Base-by-base conservation (phyloP, 2,113 vertebrate species). In the Clarias macrocephalus region DNA sequence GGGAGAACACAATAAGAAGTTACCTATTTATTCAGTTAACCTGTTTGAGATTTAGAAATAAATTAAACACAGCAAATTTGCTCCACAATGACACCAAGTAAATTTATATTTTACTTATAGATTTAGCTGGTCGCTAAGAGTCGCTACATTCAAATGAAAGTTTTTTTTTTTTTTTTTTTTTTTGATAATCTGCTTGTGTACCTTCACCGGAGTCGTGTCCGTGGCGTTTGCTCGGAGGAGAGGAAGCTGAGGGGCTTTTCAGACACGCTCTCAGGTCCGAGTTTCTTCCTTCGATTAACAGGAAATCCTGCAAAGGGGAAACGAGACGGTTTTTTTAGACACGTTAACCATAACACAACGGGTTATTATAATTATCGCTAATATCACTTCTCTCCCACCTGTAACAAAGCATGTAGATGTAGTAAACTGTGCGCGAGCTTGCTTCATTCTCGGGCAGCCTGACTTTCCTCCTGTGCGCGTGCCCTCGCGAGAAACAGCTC, bases 171-270 rank as follows among this genome's bases (percentile, higher is more conserved):
- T 37, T 37, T 37, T 37, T 37, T 37, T 37, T 37, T 37, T 37
- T 37, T 37, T 37, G 5, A 6, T 8, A 48, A 48, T 48, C 48
- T 48, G 2, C 21, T 18, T 9, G n/a, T 85, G 2, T 86, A 95
- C 94, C 94, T 94, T 97, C 95, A 98, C 30, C 97, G 95, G 88
- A 97, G 96, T 75, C 96, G 95, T 92, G 97, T 98, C 87, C 96
- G 94, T 57, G 97, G 96, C 59, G 96, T 97, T 89, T 96, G 96
- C 91, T 97, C 97, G 66, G 92, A 57, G 8, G 93, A 90, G 72
- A 94, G 91, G 0, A 93, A 89, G 76, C 94, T 11, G 66, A 82
- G 25, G 7, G 25, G 9, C 0, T 5, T 3, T 75, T 60, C 19
- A 89, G 84, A 93, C n/a, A 68, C n/a, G 0, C 95, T 94, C 85